Percentiles rank a stretch among this genome's conserved stretches.
Conservation (phyloP, 2,113 vertebrate species). For the Plecturocebus donacophilus region DNA sequence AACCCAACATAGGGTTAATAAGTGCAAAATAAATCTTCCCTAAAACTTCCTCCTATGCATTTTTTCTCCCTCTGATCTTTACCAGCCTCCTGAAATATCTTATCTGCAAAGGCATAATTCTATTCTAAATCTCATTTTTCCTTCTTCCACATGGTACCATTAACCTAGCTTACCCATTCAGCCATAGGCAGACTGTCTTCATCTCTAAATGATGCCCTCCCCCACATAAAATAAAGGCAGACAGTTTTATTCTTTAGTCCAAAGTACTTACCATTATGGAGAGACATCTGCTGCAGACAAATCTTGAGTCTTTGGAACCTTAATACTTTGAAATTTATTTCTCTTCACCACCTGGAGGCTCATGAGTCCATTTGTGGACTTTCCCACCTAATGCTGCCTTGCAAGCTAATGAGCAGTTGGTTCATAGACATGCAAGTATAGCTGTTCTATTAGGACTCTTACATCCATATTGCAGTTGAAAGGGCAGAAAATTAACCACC, state of each 20-base stretch:
- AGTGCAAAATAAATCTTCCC: not conserved
- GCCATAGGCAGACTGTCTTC: conserved; percentile 43
- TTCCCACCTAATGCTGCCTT: conserved; percentile 14
- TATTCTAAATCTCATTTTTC: conserved; percentile 65
- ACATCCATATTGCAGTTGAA: too few relatives aligned
- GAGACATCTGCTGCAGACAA: conserved; percentile 65
- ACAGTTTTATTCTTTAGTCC: conserved; percentile 47
- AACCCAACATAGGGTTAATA: not conserved
- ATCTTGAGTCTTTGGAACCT: conserved; percentile 48
- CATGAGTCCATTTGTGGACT: conserved; percentile 40
- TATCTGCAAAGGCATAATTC: conserved; percentile 50
- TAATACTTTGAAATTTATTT: conserved; percentile 67
- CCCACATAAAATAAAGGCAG: conserved; percentile 53
- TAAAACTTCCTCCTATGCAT: not conserved
- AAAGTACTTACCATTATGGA: conserved; percentile 45
- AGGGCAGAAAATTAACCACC: not conserved
- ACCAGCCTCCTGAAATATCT: conserved; percentile 53
- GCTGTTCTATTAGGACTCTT: not conserved
- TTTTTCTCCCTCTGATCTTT: conserved; percentile 38
- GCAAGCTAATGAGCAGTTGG: conserved; percentile 33
- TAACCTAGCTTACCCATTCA: conserved; percentile 51
- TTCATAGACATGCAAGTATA: not conserved
- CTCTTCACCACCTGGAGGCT: conserved; percentile 59
- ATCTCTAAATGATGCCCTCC: conserved; percentile 46
- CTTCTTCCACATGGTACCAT: conserved; percentile 52